Evolutionary conservation across 2,888 invertebrate species (phyloP).

Genomic region (Agapetus fuscipes): DNA sequence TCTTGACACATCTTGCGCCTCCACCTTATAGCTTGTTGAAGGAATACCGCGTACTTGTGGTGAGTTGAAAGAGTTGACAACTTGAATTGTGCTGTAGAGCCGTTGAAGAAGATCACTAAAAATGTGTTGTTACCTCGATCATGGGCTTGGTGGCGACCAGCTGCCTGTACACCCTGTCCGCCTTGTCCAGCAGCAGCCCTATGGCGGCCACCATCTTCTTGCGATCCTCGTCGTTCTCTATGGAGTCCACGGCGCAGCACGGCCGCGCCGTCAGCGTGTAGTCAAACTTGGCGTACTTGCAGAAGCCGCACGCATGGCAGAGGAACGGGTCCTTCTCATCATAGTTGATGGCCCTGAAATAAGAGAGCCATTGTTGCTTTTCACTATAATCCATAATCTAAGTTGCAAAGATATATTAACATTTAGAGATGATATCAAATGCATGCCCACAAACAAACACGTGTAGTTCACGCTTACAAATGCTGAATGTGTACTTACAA

Average conservation of each 20-base stretch:
- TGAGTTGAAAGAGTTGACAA: too few species aligned
- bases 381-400: too few species aligned
- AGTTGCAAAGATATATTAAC: too few species aligned
- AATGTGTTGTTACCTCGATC: slow-evolving; percentile 52
- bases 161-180: slow-evolving; percentile 88
- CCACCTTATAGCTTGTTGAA: too few species aligned
- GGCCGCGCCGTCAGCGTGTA: slow-evolving; percentile 84
- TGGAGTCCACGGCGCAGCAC: slow-evolving; percentile 94
- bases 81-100: too few species aligned
- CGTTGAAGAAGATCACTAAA: too few species aligned
- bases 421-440: too few species aligned
- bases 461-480: neutral
- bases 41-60: too few species aligned
- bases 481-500: neutral
- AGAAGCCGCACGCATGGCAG: slow-evolving; percentile 97
- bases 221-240: slow-evolving; percentile 93
- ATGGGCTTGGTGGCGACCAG: slow-evolving; percentile 83
- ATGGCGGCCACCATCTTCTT: slow-evolving; percentile 91
- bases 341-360: slow-evolving; percentile 86
- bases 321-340: slow-evolving; percentile 98
- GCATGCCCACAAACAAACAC: too few species aligned
- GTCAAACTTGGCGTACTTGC: slow-evolving; percentile 98
- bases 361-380: neutral
- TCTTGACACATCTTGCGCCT: too few species aligned
- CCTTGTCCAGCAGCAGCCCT: slow-evolving; percentile 84